phyloP scores from a whole-genome alignment of 2,113 vertebrate genomes.

The Chaetodon auriga region DNA sequence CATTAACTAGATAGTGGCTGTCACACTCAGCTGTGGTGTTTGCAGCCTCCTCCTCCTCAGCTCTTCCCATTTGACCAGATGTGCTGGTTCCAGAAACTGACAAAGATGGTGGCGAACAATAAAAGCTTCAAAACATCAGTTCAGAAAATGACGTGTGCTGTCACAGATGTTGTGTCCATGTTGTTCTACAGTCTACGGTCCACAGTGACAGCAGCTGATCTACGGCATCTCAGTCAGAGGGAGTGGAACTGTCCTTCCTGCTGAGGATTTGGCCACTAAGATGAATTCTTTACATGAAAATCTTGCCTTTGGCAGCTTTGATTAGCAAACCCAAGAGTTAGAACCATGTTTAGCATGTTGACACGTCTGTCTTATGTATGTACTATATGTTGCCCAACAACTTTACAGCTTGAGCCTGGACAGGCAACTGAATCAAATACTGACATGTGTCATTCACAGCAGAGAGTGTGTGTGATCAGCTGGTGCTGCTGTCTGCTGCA shows the following conservation, averaged over 20 bases:
- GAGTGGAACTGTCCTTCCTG: neutral
- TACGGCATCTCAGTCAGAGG: neutral
- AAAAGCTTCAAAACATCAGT: neutral
- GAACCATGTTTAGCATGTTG: neutral
- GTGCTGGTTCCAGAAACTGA: neutral
- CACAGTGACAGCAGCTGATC: neutral
- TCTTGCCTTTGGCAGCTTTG: neutral
- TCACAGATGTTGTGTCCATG: neutral
- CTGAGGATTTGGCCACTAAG: neutral
- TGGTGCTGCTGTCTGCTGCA: conserved; percentile 17
- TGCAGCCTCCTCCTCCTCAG: too few relatives aligned
- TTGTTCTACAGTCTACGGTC: neutral
- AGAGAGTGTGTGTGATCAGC: neutral
- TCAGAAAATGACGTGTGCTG: neutral
- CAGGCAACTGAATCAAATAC: neutral
- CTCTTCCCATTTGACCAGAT: neutral
- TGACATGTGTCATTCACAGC: conserved; percentile 10
- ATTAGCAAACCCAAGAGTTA: conserved; percentile 10
- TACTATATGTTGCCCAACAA: neutral
- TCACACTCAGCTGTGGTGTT: neutral
- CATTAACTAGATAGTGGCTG: neutral
- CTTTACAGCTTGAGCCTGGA: neutral
- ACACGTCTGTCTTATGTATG: neutral
- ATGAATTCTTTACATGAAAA: neutral
- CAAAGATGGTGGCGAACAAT: neutral